phyloP scores from a whole-genome alignment of 1,140 invertebrate species.

The Scaptomyza montana region DNA sequence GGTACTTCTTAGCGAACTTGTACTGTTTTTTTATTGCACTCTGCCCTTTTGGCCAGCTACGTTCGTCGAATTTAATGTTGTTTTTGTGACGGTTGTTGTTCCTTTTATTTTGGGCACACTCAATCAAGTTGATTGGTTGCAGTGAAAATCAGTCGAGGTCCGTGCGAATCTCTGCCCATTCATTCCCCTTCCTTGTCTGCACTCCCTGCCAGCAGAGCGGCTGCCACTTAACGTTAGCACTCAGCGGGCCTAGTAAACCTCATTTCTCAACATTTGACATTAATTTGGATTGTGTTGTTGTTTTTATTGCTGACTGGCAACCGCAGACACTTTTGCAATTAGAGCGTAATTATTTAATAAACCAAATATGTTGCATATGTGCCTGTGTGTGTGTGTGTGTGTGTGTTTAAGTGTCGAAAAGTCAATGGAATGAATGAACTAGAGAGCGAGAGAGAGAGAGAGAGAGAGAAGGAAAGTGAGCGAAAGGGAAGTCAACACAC shows the following conservation, averaged over 20 bases:
- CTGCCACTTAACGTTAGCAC: constrained; percentile 32
- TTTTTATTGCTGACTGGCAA: constrained; percentile 35
- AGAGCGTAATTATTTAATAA: constrained; percentile 81
- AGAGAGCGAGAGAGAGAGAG: no score
- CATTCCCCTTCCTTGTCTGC: not conserved
- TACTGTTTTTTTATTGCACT: constrained; percentile 25
- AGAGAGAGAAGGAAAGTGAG: no score
- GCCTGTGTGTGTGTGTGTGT: constrained; percentile 13
- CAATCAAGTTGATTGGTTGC: constrained; percentile 68
- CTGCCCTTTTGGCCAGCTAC: not conserved
- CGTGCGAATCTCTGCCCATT: not conserved
- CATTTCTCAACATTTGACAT: constrained; percentile 55
- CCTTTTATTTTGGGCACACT: constrained; percentile 44
- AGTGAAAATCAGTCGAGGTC: constrained; percentile 50
- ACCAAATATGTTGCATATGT: constrained; percentile 53
- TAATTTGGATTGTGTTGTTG: constrained; percentile 48
- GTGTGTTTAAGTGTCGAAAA: constrained; percentile 33
- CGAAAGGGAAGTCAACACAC: constrained; percentile 18
- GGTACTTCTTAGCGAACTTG: constrained; percentile 2
- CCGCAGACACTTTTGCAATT: constrained; percentile 75
- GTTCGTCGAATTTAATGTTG: constrained; percentile 18
- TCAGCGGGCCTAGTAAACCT: constrained; percentile 29
- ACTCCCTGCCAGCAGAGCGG: not conserved
- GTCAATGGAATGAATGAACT: constrained; percentile 39
- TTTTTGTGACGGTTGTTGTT: constrained; percentile 4